Percentiles rank a stretch among this genome's conserved stretches.
phyloP scores from a whole-genome alignment of 2,113 vertebrate genomes.

The Engraulis encrasicolus region DNA sequence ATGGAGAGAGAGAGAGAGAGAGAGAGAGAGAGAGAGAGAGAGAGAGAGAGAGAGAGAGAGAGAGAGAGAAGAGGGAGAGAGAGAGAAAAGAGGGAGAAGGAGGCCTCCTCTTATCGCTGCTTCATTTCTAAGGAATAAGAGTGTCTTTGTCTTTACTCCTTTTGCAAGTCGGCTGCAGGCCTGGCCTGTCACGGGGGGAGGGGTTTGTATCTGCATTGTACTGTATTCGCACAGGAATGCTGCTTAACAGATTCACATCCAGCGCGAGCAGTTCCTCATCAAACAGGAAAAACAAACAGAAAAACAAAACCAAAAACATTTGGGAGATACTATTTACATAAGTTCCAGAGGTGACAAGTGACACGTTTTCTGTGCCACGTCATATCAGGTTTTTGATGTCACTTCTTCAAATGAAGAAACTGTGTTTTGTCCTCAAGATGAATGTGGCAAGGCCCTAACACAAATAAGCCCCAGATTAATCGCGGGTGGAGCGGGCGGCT shows the following conservation, averaged over 20 bases:
- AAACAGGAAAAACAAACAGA: conserved; percentile 31
- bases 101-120: conserved; percentile 27
- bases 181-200: conserved; percentile 53
- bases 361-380: not conserved
- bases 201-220: conserved; percentile 53
- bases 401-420: not conserved
- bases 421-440: not conserved
- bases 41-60: too few species aligned
- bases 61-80: too few species aligned
- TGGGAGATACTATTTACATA: not conserved
- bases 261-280: conserved; percentile 37
- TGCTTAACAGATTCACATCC: conserved; percentile 34
- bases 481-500: not conserved
- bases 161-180: conserved; percentile 54
- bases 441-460: not conserved
- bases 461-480: conserved; percentile 12
- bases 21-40: too few species aligned
- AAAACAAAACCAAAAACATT: too few species aligned
- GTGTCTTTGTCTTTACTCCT: conserved; percentile 63
- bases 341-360: not conserved
- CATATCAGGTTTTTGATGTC: not conserved
- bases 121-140: conserved; percentile 60
- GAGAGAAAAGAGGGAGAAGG: too few species aligned
- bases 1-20: too few species aligned
- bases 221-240: conserved; percentile 58